A percentile compares a stretch with the other conserved stretches of the same genome.
Conservation (phyloP, 2,797 vertebrate species). For the Chelonia mydas region DNA sequence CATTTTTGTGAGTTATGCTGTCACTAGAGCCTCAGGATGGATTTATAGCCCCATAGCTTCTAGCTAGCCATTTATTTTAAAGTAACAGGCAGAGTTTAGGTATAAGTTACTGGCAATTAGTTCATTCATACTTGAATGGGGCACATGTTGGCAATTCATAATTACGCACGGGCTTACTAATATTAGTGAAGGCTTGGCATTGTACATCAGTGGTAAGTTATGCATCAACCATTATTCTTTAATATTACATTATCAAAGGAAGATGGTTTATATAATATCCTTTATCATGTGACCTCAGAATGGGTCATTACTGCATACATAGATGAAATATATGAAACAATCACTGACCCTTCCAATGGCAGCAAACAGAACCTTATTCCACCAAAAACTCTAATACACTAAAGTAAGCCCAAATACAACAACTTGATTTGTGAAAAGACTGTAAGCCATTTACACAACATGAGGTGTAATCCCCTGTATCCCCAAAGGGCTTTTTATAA, state of each 20-base stretch:
- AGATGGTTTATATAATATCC: neutral
- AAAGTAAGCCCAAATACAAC: slow-evolving; percentile 32
- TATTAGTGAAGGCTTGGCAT: neutral
- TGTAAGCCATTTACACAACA: neutral
- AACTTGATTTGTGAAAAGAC: slow-evolving; percentile 19
- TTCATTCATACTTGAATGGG: slow-evolving; percentile 12
- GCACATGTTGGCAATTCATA: slow-evolving; percentile 10
- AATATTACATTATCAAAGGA: neutral
- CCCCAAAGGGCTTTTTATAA: slow-evolving; percentile 19
- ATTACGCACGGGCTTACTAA: slow-evolving; percentile 1
- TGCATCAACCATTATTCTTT: neutral
- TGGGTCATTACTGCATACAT: neutral
- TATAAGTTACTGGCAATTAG: neutral
- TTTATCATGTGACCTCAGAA: neutral
- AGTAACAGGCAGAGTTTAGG: too few species aligned
- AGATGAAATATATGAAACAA: neutral
- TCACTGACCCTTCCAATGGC: neutral
- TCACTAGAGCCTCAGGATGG: neutral
- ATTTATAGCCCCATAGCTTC: slow-evolving; percentile 19
- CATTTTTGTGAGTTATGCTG: neutral
- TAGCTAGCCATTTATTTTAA: neutral
- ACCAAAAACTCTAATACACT: neutral
- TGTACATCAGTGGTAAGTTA: neutral
- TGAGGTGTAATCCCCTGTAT: neutral
- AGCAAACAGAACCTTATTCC: slow-evolving; percentile 10